Percentiles rank a stretch among this genome's conserved stretches.
phyloP scores from a whole-genome alignment of 2,797 vertebrate species.

The Clarias fuscus region DNA sequence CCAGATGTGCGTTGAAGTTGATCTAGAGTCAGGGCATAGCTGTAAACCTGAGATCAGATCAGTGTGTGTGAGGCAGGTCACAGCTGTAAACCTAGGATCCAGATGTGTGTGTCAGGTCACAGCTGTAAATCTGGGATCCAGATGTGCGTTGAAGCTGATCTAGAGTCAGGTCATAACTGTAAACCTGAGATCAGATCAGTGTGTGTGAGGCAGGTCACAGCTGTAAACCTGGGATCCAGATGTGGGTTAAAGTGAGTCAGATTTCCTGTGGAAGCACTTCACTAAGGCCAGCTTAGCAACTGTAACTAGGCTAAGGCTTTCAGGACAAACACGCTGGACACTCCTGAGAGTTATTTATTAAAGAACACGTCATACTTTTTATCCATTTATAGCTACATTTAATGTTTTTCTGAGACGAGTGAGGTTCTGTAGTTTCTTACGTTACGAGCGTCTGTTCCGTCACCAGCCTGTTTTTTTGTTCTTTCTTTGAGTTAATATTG shows the following conservation, averaged over 20 bases:
- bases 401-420: neutral
- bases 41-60: neutral
- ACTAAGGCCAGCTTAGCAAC: neutral
- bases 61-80: too few species aligned
- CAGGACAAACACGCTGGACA: too few species aligned
- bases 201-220: too few species aligned
- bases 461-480: neutral
- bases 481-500: neutral
- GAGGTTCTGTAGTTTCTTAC: neutral
- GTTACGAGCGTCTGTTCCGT: neutral
- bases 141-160: too few species aligned
- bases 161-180: too few species aligned
- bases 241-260: neutral
- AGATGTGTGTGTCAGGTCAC: too few species aligned
- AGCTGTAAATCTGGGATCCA: too few species aligned
- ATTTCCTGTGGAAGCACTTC: neutral
- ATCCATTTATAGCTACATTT: neutral
- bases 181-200: too few species aligned
- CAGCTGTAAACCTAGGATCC: too few species aligned
- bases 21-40: neutral
- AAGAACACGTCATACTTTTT: neutral
- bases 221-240: neutral
- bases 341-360: neutral
- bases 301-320: constrained; percentile 7
- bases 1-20: too few species aligned